Conservation (phyloP, 2,888 invertebrate species). For the Selenia dentaria region DNA sequence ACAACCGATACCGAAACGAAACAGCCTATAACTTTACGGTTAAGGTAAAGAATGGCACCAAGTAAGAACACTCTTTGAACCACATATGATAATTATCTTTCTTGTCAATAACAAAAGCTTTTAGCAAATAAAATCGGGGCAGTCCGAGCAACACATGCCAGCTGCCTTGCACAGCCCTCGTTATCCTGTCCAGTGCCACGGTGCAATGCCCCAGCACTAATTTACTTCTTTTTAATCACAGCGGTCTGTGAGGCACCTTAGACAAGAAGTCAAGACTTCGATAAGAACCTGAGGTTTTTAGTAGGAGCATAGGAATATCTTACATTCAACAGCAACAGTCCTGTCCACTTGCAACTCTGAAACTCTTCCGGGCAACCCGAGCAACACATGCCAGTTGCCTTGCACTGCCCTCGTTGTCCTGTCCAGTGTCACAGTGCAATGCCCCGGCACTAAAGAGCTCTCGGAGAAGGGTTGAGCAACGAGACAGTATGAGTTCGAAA, state of each 20-base stretch:
- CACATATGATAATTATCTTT: too few species aligned
- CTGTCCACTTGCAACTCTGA: constrained; percentile 62
- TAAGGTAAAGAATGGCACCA: too few species aligned
- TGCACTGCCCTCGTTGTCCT: constrained; percentile 69
- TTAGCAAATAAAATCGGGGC: too few species aligned
- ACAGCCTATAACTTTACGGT: too few species aligned
- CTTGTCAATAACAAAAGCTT: too few species aligned
- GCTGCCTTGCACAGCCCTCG: constrained; percentile 71
- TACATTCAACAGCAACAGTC: constrained; percentile 65
- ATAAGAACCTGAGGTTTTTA: too few species aligned
- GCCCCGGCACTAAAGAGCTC: constrained; percentile 64
- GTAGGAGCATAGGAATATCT: too few species aligned
- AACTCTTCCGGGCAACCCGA: constrained; percentile 72
- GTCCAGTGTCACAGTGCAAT: constrained; percentile 65
- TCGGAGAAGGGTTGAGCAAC: constrained; percentile 71
- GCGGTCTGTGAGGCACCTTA: too few species aligned
- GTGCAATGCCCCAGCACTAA: constrained; percentile 69
- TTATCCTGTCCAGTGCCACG: constrained; percentile 62
- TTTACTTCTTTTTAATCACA: too few species aligned
- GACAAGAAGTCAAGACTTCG: too few species aligned
- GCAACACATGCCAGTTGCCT: constrained; percentile 71
- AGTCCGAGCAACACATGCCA: constrained; percentile 74
- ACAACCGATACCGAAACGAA: too few species aligned
- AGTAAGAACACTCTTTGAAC: too few species aligned
- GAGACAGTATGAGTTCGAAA: constrained; percentile 64